Evolutionary conservation across 2,797 vertebrate species (phyloP).

Genomic region (Tachyglossus aculeatus): DNA sequence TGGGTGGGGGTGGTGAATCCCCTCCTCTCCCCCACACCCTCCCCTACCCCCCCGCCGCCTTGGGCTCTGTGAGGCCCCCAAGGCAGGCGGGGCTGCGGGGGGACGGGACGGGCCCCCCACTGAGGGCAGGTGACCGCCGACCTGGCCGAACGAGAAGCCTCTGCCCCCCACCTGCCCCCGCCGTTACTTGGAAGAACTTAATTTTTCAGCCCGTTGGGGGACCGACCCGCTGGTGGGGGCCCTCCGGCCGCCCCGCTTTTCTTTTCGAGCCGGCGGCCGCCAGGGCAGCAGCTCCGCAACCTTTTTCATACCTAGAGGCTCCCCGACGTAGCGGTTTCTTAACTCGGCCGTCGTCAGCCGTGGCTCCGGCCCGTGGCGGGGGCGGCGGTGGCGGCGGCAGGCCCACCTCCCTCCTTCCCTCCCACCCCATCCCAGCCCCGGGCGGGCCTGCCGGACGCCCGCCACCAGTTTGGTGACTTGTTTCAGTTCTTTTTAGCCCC

Average conservation of each 20-base stretch:
- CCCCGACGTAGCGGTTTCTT: slow-evolving; percentile 56
- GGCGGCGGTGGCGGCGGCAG: background rate
- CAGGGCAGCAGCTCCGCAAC: slow-evolving; percentile 35
- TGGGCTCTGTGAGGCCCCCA: background rate
- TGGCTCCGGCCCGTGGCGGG: background rate
- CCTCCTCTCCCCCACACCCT: slow-evolving; percentile 4
- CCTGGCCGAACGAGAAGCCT: too few species aligned
- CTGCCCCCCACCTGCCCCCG: too few species aligned
- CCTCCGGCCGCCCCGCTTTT: too few species aligned
- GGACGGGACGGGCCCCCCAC: background rate
- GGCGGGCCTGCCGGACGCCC: slow-evolving; percentile 27
- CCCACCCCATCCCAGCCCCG: background rate
- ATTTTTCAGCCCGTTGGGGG: too few species aligned
- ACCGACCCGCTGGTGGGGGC: too few species aligned
- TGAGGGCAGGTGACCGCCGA: too few species aligned
- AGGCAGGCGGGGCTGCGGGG: background rate
- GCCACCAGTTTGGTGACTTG: slow-evolving; percentile 35
- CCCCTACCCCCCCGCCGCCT: background rate
- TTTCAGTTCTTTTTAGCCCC: slow-evolving; percentile 83
- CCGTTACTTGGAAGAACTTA: slow-evolving; percentile 36
- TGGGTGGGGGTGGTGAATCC: slow-evolving; percentile 54
- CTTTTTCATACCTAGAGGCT: slow-evolving; percentile 52
- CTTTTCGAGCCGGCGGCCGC: too few species aligned
- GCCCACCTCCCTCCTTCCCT: background rate
- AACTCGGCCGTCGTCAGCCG: slow-evolving; percentile 45